Conservation (phyloP, 92 coral and sea anemone species). For the Zoanthus sansibaricus region DNA sequence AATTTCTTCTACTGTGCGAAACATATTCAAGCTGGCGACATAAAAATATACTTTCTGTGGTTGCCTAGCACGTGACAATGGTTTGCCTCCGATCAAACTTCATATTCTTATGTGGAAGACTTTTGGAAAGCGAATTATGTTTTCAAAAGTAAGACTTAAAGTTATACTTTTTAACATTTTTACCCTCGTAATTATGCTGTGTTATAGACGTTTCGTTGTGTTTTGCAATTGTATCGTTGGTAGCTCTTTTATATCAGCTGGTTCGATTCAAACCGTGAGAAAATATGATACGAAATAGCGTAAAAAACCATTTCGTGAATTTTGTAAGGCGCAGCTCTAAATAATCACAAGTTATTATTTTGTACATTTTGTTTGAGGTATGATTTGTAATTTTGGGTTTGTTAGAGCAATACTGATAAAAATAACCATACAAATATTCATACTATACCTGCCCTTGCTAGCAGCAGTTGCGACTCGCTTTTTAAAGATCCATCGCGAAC, state of each 20-base stretch:
- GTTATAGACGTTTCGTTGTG: constrained; percentile 28
- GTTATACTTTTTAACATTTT: constrained; percentile 6
- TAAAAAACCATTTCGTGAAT: background rate
- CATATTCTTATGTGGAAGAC: constrained; percentile 6
- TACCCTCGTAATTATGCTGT: background rate
- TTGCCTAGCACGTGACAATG: constrained; percentile 44
- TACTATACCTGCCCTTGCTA: constrained; percentile 52
- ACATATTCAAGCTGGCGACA: constrained; percentile 10
- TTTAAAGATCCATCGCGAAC: constrained; percentile 40
- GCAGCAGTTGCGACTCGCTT: constrained; percentile 35
- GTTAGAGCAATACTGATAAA: constrained; percentile 16
- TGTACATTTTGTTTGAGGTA: background rate
- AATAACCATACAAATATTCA: background rate
- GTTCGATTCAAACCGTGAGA: constrained; percentile 19
- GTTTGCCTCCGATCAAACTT: constrained; percentile 31
- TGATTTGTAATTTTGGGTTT: constrained; percentile 22
- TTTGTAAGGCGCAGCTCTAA: background rate
- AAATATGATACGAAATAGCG: background rate
- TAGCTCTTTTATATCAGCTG: constrained; percentile 37
- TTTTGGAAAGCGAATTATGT: background rate
- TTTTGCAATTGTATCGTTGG: constrained; percentile 35
- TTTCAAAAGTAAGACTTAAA: background rate
- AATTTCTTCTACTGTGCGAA: background rate
- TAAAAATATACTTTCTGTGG: constrained; percentile 18
- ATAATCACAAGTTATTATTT: background rate